Evolutionary conservation across 2,113 vertebrate species (phyloP), one percentile per base, ranked within the genome.

Genomic region (Oophaga pumilio): DNA sequence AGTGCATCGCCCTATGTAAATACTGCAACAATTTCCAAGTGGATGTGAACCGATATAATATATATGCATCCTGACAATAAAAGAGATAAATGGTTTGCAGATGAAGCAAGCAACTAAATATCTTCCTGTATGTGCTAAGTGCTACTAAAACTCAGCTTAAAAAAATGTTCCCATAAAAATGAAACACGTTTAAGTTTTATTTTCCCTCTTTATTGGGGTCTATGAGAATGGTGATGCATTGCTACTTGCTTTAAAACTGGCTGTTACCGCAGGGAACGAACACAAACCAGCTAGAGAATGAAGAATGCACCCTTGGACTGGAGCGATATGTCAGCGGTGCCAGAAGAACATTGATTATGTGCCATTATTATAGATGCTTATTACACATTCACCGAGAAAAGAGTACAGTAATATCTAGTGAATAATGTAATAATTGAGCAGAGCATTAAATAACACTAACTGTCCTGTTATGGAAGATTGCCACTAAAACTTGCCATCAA

Each of bases 81-180:
- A 87, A 87, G 66, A 87, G 86, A 87, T 49, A 74, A 82, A 87
- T 18, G 56, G 68, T 77, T 85, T 85, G 84, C 73, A 85, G 71
- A 85, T 85, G 84, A 85, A 76, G 84, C 84, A 78, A 86, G 68
- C 77, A 81, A 82, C 76, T 81, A 71, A 87, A 80, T 81, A 87
- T 82, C 78, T 62, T 74, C 86, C 78, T 74, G 78, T 87, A 82
- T 87, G 53, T 81, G 73, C 73, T 77, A 85, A 85, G 84, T 85
- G 86, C 78, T 82, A 87, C 86, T 87, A 87, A 87, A 87, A 87
- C 69, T 60, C 79, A 14, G 66, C 84, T 33, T 15, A 57, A 81
- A 82, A 87, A 87, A 87, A 81, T 73, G 77, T 28, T 50, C 10
- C 26, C 53, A 81, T 87, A 87, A 87, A 87, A 87, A 87, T 87